Evolutionary conservation across 1,140 invertebrate species (phyloP).

Genomic region (Bombus sylvicola): DNA sequence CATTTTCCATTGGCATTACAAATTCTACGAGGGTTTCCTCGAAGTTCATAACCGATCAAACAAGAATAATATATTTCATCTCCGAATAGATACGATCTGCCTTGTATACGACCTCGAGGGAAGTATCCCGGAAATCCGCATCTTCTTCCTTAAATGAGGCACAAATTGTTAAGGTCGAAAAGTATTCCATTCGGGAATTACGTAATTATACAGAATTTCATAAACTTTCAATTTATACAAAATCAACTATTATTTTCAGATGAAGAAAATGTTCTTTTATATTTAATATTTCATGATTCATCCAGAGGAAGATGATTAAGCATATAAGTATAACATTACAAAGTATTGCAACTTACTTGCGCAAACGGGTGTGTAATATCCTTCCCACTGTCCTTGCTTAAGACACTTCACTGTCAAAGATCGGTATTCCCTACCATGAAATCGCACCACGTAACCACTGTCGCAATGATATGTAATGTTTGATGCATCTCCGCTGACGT

Average conservation of each 20-base stretch:
- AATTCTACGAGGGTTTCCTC: constrained; percentile 78
- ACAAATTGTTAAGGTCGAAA: background rate
- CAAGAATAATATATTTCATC: constrained; percentile 84
- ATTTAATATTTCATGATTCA: background rate
- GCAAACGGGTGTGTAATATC: constrained; percentile 78
- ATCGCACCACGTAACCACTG: constrained; percentile 76
- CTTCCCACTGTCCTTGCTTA: constrained; percentile 83
- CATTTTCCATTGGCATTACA: constrained; percentile 84
- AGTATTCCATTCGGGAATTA: background rate
- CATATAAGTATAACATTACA: background rate
- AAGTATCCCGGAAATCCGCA: constrained; percentile 86
- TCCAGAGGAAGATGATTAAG: background rate
- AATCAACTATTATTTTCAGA: no score
- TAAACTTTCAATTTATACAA: no score
- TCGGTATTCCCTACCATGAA: constrained; percentile 76
- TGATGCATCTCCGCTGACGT: constrained; percentile 67
- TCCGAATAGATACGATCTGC: constrained; percentile 82
- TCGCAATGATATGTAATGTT: constrained; percentile 76
- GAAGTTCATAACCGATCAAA: constrained; percentile 82
- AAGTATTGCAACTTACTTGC: constrained; percentile 80
- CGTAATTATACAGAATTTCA: no score
- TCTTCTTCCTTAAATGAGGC: constrained; percentile 71
- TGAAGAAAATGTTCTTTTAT: background rate
- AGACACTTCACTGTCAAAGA: constrained; percentile 77
- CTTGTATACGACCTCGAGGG: constrained; percentile 82